Base-by-base conservation (phyloP, 2,888 invertebrate species). In the Glaucopsyche alexis region DNA sequence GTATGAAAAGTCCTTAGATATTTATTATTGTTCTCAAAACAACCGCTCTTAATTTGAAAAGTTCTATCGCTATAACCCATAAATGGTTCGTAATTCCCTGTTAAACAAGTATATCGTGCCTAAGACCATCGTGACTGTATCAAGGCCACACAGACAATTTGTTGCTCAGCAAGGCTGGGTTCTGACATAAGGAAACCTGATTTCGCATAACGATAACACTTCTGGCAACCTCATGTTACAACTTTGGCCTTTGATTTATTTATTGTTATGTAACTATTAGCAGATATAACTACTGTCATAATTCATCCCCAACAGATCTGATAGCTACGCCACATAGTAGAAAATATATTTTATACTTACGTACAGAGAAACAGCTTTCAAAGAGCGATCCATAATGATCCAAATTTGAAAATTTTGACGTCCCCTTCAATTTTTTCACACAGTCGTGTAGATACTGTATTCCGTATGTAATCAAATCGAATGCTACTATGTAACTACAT, bases 121-220 rank as follows among this genome's bases (percentile, higher is more conserved):
- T 85, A 86, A 88, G 86, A 80, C 84, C 87, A 89, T 90, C 84
- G 83, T 80, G 81, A 81, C 81, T 81, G 69, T 80, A 77, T 80
- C 90, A 90, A 91, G 91, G 91, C 84, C 88, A 85, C 78, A 82
- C 88, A 85, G 78, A 82, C 81, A 87, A 86, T 85, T 87, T 90
- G 90, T 85, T 87, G 87, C 82, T 16, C 42, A 6, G 47, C 67
- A 67, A 67, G 67, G 67, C 47, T 45, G 67, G 67, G 45, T 19
- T 67, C 67, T 19, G 47, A 45, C 45, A 60, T 14, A 38, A 67
- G 19, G 47, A 67, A 47, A 67, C 67, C 45, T 67, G 67, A 67
- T 67, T 69, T 47, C 49, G 47, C 69, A 69, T 69, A 49, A 19
- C 69, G 69, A 69, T 69, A 67, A 45, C 45, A 47, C 8, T 69